phyloP scores from a whole-genome alignment of 2,797 vertebrate genomes.

The Lepus oiostolus region DNA sequence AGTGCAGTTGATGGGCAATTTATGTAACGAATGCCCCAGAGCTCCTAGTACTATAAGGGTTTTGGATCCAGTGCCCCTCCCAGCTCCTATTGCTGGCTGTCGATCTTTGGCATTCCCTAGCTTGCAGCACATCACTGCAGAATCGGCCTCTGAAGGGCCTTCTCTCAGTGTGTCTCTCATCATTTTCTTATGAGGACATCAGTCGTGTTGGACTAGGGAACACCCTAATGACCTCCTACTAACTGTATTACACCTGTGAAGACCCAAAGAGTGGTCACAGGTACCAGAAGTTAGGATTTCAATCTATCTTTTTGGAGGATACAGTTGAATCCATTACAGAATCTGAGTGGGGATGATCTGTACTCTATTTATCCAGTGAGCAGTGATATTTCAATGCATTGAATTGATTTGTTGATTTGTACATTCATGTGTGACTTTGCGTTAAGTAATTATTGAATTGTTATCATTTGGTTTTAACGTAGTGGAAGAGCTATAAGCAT shows the following conservation, averaged over 20 bases:
- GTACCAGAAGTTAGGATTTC: not conserved
- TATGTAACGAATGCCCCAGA: too few relatives aligned
- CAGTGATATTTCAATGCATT: not conserved
- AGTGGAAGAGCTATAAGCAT: slow-evolving; percentile 5
- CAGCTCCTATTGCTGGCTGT: not conserved
- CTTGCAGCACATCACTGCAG: not conserved
- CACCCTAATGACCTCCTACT: not conserved
- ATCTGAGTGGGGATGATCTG: not conserved
- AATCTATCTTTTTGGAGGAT: not conserved
- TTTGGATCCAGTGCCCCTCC: not conserved
- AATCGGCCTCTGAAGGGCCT: too few relatives aligned
- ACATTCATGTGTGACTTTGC: slow-evolving; percentile 61
- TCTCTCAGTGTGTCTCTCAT: not conserved
- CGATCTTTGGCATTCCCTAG: not conserved
- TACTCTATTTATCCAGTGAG: not conserved
- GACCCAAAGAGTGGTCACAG: not conserved
- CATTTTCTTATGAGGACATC: not conserved
- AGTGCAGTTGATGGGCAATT: too few relatives aligned
- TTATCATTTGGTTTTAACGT: slow-evolving; percentile 58
- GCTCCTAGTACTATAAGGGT: too few relatives aligned
- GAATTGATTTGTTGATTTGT: slow-evolving; percentile 55
- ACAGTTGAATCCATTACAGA: not conserved
- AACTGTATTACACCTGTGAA: not conserved
- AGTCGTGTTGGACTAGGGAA: not conserved
- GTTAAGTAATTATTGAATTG: slow-evolving; percentile 64